Evolutionary conservation across 2,888 invertebrate species (phyloP).

Genomic region (Tiphia femorata): DNA sequence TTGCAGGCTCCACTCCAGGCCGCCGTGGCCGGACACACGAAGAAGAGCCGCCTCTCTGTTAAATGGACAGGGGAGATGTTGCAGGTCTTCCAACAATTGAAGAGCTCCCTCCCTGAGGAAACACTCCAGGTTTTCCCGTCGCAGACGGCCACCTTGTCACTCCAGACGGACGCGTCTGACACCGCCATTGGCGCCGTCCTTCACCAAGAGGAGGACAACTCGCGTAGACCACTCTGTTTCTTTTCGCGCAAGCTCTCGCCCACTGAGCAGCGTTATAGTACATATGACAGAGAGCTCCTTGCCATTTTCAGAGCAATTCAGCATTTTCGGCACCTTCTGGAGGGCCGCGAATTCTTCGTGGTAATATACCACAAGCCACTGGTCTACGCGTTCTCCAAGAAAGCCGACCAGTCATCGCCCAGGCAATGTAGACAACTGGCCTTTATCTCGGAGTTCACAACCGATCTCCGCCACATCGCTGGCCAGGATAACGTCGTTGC

Average conservation of each 20-base stretch:
- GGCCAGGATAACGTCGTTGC: background rate
- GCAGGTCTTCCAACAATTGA: background rate
- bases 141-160: background rate
- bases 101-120: background rate
- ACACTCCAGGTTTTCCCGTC: background rate
- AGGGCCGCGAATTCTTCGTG: background rate
- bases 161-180: background rate
- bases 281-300: conserved; percentile 1
- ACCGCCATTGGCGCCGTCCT: background rate
- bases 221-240: background rate
- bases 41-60: background rate
- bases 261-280: background rate
- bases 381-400: background rate
- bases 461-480: background rate
- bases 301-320: background rate
- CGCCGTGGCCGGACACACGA: background rate
- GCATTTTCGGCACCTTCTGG: background rate
- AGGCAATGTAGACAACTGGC: background rate
- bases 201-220: background rate
- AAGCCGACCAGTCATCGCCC: background rate
- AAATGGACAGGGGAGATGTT: background rate
- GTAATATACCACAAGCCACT: conserved; percentile 1
- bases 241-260: background rate
- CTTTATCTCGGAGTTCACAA: background rate
- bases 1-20: background rate